Evolutionary conservation across 2,888 invertebrate species (phyloP), one percentile per base, ranked within the genome.

Genomic region (Hirtodrosophila alboralis): DNA sequence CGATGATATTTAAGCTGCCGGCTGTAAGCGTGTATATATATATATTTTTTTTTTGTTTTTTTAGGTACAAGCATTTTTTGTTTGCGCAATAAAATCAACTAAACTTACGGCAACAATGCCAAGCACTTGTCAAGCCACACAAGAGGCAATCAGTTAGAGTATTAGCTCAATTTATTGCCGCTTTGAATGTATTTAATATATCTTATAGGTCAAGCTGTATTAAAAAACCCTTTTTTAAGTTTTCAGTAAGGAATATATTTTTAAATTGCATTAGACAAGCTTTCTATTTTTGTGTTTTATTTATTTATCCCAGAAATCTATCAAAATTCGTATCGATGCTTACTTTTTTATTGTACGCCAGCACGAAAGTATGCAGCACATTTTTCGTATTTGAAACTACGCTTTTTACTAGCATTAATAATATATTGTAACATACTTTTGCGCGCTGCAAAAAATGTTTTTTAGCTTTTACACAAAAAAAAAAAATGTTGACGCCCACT

Each of bases 401-500:
- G 28, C 34, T 27, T 56, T 53, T 6, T 9, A 4, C 13, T 14
- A 37, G 12, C 43, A 54, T 57, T 38, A 54, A 14, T 12, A 62
- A 60, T 37, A 56, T 73, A 38, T 53, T 51, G 47, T 43, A 47
- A 60, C 57, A 40, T 34, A 58, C 44, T 84, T 62, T 44, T 52
- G 61, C 14, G 61, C 14, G 36, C 16, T 4, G 52, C 44, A 47
- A 44, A 70, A 80, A 53, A 59, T 73, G 38, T 56, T 61, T 52
- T n/a, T 37, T 64, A 57, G 76, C 56, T 75, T 57, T 40, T 21
- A 41, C 31, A 47, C 40, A 26, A 28, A 33, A 43, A 48, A 80
- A 45, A 52, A 59, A 61, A 64, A 49, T 72, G 70, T 59, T 51
- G 52, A 74, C 78, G 75, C 57, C 54, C 56, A 54, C 75, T 83